Base-by-base conservation (phyloP, 2,113 vertebrate genomes). In the Labeo rohita region DNA sequence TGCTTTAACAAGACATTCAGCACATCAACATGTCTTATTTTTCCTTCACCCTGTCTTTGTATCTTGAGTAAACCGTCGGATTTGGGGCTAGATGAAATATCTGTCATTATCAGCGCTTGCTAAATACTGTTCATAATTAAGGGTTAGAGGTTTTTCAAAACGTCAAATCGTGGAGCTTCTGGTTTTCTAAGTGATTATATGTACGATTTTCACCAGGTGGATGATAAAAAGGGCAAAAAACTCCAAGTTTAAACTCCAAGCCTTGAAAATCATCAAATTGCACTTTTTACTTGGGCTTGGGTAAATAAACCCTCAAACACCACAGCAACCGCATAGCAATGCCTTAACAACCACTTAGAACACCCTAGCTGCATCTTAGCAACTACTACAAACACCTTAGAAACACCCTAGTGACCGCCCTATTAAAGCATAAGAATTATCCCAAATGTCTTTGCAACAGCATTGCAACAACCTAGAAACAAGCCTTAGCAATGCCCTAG, bases 31-130 rank as follows among this genome's bases (percentile, higher is more conserved):
- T 76, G 52, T 61, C 83, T 61, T 45, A 63, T 34, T 72, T 34
- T 16, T n/a, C 49, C 50, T 59, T 87, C 80, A 50, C n/a, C 54
- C 52, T 68, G 15, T 23, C 50, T 43, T 59, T 59, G 16, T 39
- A 56, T 73, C 68, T 73, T 6, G 3, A 54, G 28, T 59, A 56
- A 59, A 84, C 18, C 10, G 34, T 47, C 50, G 47, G 39, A 34
- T 43, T 84, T 80, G 75, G 50, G 39, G 45, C 84, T 84, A 39
- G 50, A 84, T 86, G 13, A 47, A 43, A 43, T 45, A 63, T 88
- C 63, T 61, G 77, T 49, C 65, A 59, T 59, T 59, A 45, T 6
- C 10, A 63, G 65, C 12, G 1, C n/a, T 65, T 68, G 47, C 47
- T 21, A 36, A 82, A 21, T 54, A n/a, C 34, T 83, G 49, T n/a